Percentiles rank a stretch among this genome's conserved stretches.
phyloP scores from a whole-genome alignment of 1,140 invertebrate species.

The Rhopalosiphum padi region DNA sequence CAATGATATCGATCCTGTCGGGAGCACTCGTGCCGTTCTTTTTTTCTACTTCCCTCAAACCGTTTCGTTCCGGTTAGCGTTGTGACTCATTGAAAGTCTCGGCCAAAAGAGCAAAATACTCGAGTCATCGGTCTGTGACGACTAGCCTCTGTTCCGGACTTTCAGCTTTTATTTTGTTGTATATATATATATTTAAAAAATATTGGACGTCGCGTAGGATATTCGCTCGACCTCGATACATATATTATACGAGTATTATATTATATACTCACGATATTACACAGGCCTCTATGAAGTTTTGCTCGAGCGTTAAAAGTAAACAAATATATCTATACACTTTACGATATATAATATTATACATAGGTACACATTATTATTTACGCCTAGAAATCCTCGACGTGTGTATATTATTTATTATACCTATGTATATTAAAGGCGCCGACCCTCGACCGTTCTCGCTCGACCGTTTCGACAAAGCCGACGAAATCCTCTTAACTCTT shows the following conservation, averaged over 20 bases:
- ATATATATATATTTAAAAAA: neutral
- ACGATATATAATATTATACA: neutral
- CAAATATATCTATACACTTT: neutral
- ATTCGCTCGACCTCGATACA: neutral
- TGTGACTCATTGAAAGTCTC: neutral
- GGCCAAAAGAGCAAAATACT: neutral
- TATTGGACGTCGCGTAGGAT: neutral
- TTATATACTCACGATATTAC: neutral
- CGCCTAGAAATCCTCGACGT: neutral
- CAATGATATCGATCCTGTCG: neutral
- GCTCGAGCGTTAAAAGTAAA: neutral
- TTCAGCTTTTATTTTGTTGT: neutral
- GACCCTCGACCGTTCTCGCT: neutral
- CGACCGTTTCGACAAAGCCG: neutral
- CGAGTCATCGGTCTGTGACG: neutral
- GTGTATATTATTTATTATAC: neutral
- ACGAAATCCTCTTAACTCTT: neutral
- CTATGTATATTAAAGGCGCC: neutral
- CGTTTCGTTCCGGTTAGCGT: neutral
- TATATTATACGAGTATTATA: neutral
- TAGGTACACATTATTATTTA: constrained; percentile 6
- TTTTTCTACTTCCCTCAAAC: neutral
- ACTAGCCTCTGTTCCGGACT: neutral
- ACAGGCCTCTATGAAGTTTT: neutral
- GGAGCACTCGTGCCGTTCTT: neutral